phyloP scores from a whole-genome alignment of 2,797 vertebrate species.

The Toxotes lorentzi region DNA sequence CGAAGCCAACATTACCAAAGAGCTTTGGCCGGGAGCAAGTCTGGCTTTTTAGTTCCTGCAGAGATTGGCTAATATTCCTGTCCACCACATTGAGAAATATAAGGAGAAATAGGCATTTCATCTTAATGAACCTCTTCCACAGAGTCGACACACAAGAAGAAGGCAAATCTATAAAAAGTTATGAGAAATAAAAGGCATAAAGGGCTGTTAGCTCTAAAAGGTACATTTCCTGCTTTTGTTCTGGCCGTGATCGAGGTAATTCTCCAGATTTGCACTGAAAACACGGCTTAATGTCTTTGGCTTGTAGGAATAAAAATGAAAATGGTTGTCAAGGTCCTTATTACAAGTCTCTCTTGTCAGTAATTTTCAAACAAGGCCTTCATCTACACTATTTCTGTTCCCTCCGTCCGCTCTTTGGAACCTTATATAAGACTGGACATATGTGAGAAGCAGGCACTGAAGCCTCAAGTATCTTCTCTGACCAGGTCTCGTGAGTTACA shows the following conservation, averaged over 20 bases:
- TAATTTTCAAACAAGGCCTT: conserved; percentile 77
- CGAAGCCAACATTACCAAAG: conserved; percentile 61
- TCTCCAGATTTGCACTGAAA: conserved; percentile 75
- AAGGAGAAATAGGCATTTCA: conserved; percentile 70
- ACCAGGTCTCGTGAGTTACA: conserved; percentile 28
- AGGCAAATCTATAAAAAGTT: conserved; percentile 72
- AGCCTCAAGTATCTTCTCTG: conserved; percentile 38
- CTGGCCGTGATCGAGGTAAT: conserved; percentile 71
- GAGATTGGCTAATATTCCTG: conserved; percentile 69
- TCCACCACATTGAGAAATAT: conserved; percentile 66
- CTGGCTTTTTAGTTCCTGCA: conserved; percentile 68
- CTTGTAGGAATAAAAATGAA: conserved; percentile 70
- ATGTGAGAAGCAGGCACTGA: conserved; percentile 47
- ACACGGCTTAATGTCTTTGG: conserved; percentile 75
- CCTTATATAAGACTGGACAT: conserved; percentile 50
- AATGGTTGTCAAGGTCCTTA: conserved; percentile 73
- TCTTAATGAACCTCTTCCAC: conserved; percentile 78
- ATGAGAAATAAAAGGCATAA: conserved; percentile 69
- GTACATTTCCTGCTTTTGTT: conserved; percentile 81
- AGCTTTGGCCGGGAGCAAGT: conserved; percentile 59
- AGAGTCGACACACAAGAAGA: conserved; percentile 57
- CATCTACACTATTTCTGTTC: conserved; percentile 56
- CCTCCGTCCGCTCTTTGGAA: conserved; percentile 43
- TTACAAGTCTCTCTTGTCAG: conserved; percentile 69
- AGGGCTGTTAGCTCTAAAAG: conserved; percentile 76